phyloP scores from a whole-genome alignment of 2,797 vertebrate species.

The Mormyrus hasselquistii region DNA sequence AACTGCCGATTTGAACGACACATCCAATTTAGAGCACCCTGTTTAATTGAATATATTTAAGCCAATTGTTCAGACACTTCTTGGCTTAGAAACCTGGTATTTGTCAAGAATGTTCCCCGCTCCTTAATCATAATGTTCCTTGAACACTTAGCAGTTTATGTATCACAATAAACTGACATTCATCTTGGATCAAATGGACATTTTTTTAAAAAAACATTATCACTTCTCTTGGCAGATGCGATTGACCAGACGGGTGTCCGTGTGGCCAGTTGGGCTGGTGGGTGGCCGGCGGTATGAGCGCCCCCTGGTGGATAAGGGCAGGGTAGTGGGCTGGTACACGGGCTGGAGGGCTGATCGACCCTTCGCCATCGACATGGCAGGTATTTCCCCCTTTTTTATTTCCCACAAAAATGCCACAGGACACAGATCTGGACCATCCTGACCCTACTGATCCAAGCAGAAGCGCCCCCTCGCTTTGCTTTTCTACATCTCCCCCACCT shows the following conservation, averaged over 20 bases:
- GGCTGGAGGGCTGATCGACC: constrained; percentile 95
- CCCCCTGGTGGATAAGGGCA: constrained; percentile 75
- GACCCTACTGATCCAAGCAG: neutral
- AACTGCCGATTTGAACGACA: neutral
- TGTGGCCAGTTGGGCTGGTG: constrained; percentile 81
- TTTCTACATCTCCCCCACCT: neutral
- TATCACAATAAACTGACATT: neutral
- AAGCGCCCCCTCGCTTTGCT: neutral
- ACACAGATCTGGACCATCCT: neutral
- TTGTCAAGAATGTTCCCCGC: neutral
- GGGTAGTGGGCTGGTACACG: constrained; percentile 91
- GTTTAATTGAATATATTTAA: neutral
- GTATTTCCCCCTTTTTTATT: constrained; percentile 45
- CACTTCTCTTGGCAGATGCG: constrained; percentile 63
- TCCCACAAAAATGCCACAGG: constrained; percentile 22
- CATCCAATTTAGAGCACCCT: neutral
- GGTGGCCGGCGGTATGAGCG: constrained; percentile 78
- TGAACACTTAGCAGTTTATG: neutral
- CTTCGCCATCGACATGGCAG: constrained; percentile 97
- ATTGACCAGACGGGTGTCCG: constrained; percentile 70
- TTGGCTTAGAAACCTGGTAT: neutral
- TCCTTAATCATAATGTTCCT: neutral
- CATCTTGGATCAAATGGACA: neutral
- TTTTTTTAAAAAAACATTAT: neutral
- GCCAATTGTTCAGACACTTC: neutral